Evolutionary conservation across 2,797 vertebrate genomes (phyloP).

Genomic region (Geotrypetes seraphini): DNA sequence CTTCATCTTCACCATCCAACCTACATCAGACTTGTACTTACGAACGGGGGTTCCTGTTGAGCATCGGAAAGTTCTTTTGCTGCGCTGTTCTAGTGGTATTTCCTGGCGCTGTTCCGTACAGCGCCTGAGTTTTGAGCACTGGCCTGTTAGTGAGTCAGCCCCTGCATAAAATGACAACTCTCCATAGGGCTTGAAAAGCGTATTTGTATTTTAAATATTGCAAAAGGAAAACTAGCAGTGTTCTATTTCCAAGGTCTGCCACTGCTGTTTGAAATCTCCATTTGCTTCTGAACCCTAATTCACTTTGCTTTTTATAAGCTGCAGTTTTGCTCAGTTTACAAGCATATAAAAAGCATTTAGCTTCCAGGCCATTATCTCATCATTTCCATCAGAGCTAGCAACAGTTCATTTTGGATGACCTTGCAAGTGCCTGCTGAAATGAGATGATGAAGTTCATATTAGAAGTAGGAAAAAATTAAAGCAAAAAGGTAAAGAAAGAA

Average conservation of each 20-base stretch:
- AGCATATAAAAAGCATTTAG: conserved; percentile 10
- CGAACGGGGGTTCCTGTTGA: too few species aligned
- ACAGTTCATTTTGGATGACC: not conserved
- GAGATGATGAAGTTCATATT: not conserved
- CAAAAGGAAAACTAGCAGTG: conserved; percentile 38
- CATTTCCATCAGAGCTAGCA: conserved; percentile 8
- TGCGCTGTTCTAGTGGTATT: too few species aligned
- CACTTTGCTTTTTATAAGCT: conserved; percentile 27
- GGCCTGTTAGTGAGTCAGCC: too few species aligned
- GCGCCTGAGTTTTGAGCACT: too few species aligned
- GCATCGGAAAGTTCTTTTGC: too few species aligned
- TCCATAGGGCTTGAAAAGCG: conserved; percentile 38
- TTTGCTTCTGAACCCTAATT: conserved; percentile 37
- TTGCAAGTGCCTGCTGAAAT: not conserved
- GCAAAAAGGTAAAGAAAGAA: too few species aligned
- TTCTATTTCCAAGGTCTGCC: conserved; percentile 29
- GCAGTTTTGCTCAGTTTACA: conserved; percentile 22
- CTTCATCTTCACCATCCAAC: too few species aligned
- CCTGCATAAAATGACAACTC: too few species aligned
- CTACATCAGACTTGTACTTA: too few species aligned
- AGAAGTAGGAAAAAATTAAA: too few species aligned
- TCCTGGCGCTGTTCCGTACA: too few species aligned
- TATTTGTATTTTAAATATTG: conserved; percentile 54
- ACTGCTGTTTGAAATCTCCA: conserved; percentile 35
- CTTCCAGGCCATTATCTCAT: conserved; percentile 26